Evolutionary conservation across 2,888 invertebrate species (phyloP).

Genomic region (Allygus modestus): DNA sequence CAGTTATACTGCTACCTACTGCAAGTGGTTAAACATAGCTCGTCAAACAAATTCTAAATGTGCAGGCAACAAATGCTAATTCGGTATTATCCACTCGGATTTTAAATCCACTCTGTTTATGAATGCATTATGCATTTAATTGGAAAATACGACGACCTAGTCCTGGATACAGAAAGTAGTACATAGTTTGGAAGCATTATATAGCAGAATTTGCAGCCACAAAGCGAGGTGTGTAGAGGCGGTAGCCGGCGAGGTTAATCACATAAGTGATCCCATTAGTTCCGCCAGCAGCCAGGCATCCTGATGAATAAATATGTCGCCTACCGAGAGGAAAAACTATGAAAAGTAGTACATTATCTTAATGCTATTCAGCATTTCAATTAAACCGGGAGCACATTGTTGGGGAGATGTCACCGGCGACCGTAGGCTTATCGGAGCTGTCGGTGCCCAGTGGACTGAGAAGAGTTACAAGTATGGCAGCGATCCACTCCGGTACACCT

Average conservation of each 20-base stretch:
- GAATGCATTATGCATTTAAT: no score
- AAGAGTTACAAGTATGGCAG: slow-evolving; percentile 45
- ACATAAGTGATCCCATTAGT: slow-evolving; percentile 50
- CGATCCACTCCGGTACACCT: background rate
- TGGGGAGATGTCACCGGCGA: slow-evolving; percentile 22
- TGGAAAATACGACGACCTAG: no score
- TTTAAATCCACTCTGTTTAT: no score
- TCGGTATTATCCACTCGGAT: no score
- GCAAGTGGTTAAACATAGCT: no score
- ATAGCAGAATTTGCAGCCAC: background rate
- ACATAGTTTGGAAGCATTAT: no score
- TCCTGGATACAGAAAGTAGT: no score
- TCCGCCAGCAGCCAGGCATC: slow-evolving; percentile 43
- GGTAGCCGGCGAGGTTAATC: slow-evolving; percentile 32
- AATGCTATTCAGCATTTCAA: slow-evolving; percentile 59
- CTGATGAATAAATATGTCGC: slow-evolving; percentile 60
- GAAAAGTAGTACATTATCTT: slow-evolving; percentile 53
- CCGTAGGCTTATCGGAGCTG: slow-evolving; percentile 6
- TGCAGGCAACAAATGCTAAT: no score
- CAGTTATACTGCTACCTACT: background rate
- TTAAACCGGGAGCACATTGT: slow-evolving; percentile 54
- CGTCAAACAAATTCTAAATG: no score
- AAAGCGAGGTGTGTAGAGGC: slow-evolving; percentile 14
- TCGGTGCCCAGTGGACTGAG: slow-evolving; percentile 40
- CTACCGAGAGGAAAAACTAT: slow-evolving; percentile 50